phyloP scores from a whole-genome alignment of 2,888 invertebrate species.

The Acheta domesticus region DNA sequence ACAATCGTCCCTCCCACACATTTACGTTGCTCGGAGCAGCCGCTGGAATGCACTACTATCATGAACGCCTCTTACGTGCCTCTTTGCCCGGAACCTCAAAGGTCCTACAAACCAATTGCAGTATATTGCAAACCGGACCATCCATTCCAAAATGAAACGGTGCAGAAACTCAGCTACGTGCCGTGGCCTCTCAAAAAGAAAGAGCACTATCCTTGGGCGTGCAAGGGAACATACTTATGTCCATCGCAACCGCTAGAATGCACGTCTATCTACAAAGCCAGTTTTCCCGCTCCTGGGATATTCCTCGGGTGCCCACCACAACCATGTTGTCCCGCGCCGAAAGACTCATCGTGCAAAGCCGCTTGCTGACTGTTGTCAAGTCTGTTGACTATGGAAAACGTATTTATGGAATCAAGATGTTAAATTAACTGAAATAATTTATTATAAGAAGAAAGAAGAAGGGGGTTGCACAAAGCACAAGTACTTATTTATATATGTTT shows the following conservation, averaged over 20 bases:
- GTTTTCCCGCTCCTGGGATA: not conserved
- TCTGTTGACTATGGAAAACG: too few relatives aligned
- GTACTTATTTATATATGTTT: too few relatives aligned
- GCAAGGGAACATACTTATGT: not conserved
- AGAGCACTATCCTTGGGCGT: constrained; percentile 19
- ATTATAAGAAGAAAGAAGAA: too few relatives aligned
- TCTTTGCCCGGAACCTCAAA: not conserved
- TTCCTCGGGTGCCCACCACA: too few relatives aligned
- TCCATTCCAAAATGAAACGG: not conserved
- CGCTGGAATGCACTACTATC: not conserved
- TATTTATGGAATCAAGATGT: too few relatives aligned
- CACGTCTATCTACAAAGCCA: not conserved
- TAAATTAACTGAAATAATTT: too few relatives aligned
- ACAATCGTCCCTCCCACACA: not conserved
- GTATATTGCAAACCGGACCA: not conserved
- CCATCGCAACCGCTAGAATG: not conserved
- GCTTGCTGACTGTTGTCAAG: too few relatives aligned
- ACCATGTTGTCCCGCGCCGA: too few relatives aligned
- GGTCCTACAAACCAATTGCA: not conserved
- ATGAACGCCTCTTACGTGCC: not conserved
- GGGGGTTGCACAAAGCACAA: too few relatives aligned
- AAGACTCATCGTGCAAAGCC: too few relatives aligned
- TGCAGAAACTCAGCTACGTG: not conserved
- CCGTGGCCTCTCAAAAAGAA: not conserved
- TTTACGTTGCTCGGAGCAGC: not conserved